Conservation (phyloP, 2,888 invertebrate species). For the Ptychoptera contaminata region DNA sequence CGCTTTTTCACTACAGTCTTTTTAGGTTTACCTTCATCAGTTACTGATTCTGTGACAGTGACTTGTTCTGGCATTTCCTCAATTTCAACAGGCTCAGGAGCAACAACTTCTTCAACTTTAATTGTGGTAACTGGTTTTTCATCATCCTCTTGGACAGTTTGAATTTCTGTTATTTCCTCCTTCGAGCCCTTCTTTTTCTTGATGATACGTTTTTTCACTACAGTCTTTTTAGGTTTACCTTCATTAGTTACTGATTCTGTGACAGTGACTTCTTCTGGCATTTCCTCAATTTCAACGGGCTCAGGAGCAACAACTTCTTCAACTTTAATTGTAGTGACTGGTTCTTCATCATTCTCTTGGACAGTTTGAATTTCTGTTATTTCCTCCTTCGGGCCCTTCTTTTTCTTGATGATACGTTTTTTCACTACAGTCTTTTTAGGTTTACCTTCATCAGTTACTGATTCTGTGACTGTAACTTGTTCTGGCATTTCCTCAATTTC, state of each 20-base stretch:
- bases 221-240: conserved; percentile 17
- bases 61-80: conserved; percentile 22
- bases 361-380: conserved; percentile 13
- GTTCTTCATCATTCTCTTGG: conserved; percentile 19
- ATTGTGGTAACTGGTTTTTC: conserved; percentile 13
- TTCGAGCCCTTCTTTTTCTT: conserved; percentile 20
- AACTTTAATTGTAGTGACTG: conserved; percentile 17
- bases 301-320: conserved; percentile 16
- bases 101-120: conserved; percentile 21
- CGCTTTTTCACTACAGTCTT: conserved; percentile 18
- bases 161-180: conserved; percentile 15
- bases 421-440: conserved; percentile 23
- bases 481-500: conserved; percentile 17
- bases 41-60: conserved; percentile 30
- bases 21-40: conserved; percentile 22
- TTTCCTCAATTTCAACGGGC: conserved; percentile 16
- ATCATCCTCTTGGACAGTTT: conserved; percentile 21
- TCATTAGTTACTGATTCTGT: conserved; percentile 14
- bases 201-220: conserved; percentile 20
- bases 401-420: conserved; percentile 26
- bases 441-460: conserved; percentile 25
- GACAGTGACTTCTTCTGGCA: conserved; percentile 24
- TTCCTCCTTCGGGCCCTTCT: conserved; percentile 18
- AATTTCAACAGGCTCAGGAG: conserved; percentile 11
- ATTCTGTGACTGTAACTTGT: conserved; percentile 25